Evolutionary conservation across 2,888 invertebrate species (phyloP), one percentile per base, ranked within the genome.

Genomic region (Minunthozetes semirufus): DNA sequence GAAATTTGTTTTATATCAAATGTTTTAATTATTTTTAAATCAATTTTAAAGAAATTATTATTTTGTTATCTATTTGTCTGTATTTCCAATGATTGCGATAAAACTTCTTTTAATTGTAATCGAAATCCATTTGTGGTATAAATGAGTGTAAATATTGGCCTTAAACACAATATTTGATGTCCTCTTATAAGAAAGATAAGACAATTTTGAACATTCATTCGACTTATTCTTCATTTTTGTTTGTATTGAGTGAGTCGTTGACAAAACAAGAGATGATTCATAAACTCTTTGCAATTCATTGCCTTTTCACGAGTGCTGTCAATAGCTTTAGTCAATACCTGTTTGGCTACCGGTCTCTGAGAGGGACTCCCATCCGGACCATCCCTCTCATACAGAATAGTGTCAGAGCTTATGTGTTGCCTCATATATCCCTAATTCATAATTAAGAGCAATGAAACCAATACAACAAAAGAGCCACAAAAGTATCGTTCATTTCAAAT

Each of bases 311-410:
- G 15, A 59, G 59, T 59, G 50, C n/a, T 59, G 59, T 59, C 59
- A 56, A 56, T 56, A 56, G 13, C 56, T 25, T 56, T 13, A 56
- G 19, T 56, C 56, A 27, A 59, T 59, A 59, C 59, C 59, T 59
- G 59, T 59, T 59, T 59, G 59, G 27, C 59, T 59, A 59, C 59
- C 59, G 59, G 59, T 59, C 59, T 29, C 59, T 59, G 1, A 22
- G 6, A 8, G 6, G 22, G 17, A 11, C 15, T 25, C 9, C 13
- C 59, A 6, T 11, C 22, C 13, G n/a, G n/a, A n/a, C n/a, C n/a
- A n/a, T n/a, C n/a, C n/a, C n/a, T n/a, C n/a, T n/a, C n/a, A n/a
- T n/a, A n/a, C n/a, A n/a, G n/a, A n/a, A n/a, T n/a, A n/a, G n/a
- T n/a, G n/a, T n/a, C n/a, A n/a, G n/a, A n/a, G n/a, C n/a, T n/a